These are phyloP conservation scores for Ichneumoninae sp. DNA, from an alignment of 2,888 invertebrate genomes.

Conservation along the genomic window DNA sequence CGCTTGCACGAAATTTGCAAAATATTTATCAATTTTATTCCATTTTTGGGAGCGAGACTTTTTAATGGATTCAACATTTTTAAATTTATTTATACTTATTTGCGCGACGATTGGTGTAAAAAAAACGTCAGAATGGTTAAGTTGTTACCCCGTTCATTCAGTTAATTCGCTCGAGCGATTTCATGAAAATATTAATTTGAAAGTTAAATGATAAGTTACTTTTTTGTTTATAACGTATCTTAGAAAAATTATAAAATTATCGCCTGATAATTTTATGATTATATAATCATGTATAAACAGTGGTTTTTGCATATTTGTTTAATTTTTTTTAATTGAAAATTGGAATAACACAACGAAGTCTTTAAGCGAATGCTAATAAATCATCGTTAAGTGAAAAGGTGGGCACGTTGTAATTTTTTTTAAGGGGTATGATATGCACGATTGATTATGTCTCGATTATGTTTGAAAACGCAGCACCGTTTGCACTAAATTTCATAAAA, in stretches of 20 bases:
- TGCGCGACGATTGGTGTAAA: background rate
- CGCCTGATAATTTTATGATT: background rate
- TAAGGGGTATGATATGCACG: too few relatives aligned
- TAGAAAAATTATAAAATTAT: background rate
- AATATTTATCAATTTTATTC: too few relatives aligned
- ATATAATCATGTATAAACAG: too few relatives aligned
- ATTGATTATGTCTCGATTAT: too few relatives aligned
- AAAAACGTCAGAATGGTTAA: background rate
- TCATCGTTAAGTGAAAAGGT: conserved; percentile 37
- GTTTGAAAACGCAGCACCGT: too few relatives aligned
- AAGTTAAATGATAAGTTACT: background rate
- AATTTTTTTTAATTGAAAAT: background rate
- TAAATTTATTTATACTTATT: too few relatives aligned
- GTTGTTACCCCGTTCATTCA: background rate
- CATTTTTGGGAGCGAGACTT: too few relatives aligned
- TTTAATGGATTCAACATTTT: background rate
- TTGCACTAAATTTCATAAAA: too few relatives aligned
- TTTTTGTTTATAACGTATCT: background rate
- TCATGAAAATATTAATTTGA: background rate
- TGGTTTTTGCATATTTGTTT: conserved; percentile 6
- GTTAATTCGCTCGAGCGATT: background rate
- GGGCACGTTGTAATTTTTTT: background rate
- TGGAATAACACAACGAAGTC: background rate
- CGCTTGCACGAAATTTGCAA: too few relatives aligned
- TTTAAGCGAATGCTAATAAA: conserved; percentile 49